phyloP scores from a whole-genome alignment of 2,888 invertebrate species.

The Leptopilina drosophilae region DNA sequence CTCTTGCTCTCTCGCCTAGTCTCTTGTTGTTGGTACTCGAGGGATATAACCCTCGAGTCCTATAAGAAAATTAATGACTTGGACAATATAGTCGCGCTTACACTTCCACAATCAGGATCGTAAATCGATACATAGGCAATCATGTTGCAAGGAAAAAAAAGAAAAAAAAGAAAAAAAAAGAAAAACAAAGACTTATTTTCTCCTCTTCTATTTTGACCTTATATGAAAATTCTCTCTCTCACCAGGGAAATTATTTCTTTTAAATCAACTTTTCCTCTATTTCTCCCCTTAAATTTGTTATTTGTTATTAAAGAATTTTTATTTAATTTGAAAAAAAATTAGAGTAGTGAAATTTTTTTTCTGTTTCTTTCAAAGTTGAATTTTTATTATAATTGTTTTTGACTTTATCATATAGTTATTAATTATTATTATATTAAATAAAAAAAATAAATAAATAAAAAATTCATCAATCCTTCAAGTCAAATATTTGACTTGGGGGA shows the following conservation, averaged over 20 bases:
- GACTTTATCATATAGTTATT: no score
- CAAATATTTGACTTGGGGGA: no score
- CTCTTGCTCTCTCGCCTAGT: slow-evolving; percentile 58
- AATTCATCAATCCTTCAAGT: no score
- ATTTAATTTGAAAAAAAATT: neutral
- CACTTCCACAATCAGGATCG: slow-evolving; percentile 37
- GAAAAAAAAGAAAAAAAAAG: neutral
- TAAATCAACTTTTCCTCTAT: neutral
- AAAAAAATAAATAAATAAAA: no score
- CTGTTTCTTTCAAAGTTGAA: no score
- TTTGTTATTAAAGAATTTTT: neutral
- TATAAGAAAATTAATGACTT: slow-evolving; percentile 50
- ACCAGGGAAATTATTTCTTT: slow-evolving; percentile 23
- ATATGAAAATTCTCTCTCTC: slow-evolving; percentile 18
- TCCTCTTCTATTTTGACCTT: slow-evolving; percentile 20
- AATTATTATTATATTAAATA: no score
- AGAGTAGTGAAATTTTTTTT: no score
- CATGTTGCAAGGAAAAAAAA: slow-evolving; percentile 2
- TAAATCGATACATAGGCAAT: slow-evolving; percentile 35
- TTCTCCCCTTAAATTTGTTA: neutral
- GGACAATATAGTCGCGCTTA: slow-evolving; percentile 44
- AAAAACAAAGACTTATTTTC: slow-evolving; percentile 3
- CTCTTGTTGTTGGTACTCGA: slow-evolving; percentile 24
- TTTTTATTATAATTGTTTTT: no score
- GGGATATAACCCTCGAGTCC: slow-evolving; percentile 46